Evolutionary conservation across 1,140 invertebrate genomes (phyloP).

Genomic region (Lamellibrachia luymesi): DNA sequence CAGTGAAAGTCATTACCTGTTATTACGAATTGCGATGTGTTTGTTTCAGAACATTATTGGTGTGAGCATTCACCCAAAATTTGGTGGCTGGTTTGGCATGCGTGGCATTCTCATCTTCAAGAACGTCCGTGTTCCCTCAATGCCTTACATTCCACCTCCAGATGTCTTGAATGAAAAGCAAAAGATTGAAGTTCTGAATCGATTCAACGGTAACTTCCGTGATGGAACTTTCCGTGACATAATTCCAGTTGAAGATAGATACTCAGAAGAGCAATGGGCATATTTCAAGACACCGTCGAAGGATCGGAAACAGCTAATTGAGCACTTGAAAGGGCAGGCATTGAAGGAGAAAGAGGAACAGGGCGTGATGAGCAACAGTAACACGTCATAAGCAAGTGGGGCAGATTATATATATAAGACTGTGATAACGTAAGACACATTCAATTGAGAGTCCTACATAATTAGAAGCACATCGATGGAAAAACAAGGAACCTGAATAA

Average conservation of each 20-base stretch:
- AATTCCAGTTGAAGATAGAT: constrained; percentile 53
- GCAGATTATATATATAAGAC: not conserved
- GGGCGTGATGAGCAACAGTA: not conserved
- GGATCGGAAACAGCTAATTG: constrained; percentile 47
- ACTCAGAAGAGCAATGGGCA: constrained; percentile 59
- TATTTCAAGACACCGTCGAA: constrained; percentile 61
- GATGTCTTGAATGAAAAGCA: constrained; percentile 51
- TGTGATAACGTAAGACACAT: too few species aligned
- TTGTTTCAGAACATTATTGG: constrained; percentile 59
- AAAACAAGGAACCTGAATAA: too few species aligned
- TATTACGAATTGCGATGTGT: not conserved
- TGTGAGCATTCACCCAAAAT: constrained; percentile 62
- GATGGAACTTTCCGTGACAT: constrained; percentile 62
- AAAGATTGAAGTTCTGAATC: constrained; percentile 55
- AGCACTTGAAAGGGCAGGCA: not conserved
- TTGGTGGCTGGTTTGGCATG: constrained; percentile 66
- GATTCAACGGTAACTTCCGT: constrained; percentile 58
- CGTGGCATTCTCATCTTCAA: constrained; percentile 61
- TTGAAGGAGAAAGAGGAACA: not conserved
- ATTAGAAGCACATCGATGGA: too few species aligned
- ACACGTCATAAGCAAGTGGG: not conserved
- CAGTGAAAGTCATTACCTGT: not conserved
- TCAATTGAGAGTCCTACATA: too few species aligned
- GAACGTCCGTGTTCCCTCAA: constrained; percentile 44
- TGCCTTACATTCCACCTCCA: constrained; percentile 38